These are phyloP conservation scores for Aselliscus stoliczkanus DNA, from an alignment of 2,797 vertebrate species.

Conservation along the genomic window DNA sequence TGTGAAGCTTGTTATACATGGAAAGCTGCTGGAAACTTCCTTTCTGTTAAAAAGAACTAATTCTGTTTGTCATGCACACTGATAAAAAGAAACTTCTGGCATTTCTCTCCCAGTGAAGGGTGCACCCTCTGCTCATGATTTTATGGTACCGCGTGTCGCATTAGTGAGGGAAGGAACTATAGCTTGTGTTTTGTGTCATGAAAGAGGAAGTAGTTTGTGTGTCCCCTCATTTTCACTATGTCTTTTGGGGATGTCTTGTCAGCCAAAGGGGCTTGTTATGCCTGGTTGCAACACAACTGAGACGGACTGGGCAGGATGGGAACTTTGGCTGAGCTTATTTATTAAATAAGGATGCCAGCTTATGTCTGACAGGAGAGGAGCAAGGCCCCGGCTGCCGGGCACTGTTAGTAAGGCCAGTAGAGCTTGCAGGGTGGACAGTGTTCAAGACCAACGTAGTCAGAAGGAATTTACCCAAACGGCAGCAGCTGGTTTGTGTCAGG, in stretches of 20 bases:
- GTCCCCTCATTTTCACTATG: not conserved
- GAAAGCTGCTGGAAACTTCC: not conserved
- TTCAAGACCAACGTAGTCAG: not conserved
- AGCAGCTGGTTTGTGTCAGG: not conserved
- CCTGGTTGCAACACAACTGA: not conserved
- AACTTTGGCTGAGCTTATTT: accelerated
- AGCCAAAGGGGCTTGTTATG: not conserved
- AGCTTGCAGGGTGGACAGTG: not conserved
- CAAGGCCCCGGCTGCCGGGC: not conserved
- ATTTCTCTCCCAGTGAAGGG: not conserved
- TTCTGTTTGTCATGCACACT: not conserved
- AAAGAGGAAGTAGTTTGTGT: not conserved
- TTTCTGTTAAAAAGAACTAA: not conserved
- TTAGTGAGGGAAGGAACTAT: not conserved
- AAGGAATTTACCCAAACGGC: not conserved
- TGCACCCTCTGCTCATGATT: not conserved
- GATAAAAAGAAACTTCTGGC: not conserved
- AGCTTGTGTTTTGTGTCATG: not conserved
- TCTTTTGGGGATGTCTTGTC: not conserved
- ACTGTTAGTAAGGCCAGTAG: not conserved
- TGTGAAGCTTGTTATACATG: not conserved
- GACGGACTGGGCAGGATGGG: not conserved
- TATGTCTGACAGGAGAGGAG: not conserved
- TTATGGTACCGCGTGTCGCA: not conserved
- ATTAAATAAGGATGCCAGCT: not conserved